These are phyloP conservation scores for Brachionus calyciflorus DNA, from an alignment of 1,140 invertebrate species.

Conservation along the genomic window DNA sequence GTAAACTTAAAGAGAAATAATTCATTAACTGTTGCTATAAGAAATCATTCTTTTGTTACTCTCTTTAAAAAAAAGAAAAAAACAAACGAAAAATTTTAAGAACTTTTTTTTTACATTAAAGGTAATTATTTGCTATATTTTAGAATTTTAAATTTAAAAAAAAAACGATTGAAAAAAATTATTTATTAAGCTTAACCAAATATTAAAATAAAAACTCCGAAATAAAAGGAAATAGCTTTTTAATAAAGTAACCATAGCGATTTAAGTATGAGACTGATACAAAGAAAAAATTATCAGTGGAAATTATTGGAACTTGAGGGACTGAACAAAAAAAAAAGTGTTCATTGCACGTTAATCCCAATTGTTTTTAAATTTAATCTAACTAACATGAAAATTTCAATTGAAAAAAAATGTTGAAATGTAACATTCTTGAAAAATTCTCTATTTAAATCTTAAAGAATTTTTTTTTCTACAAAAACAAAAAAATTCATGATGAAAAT, in stretches of 20 bases:
- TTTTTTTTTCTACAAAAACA: no score
- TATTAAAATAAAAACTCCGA: neutral
- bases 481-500: neutral
- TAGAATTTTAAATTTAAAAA: no score
- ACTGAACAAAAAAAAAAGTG: neutral
- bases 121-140: constrained; percentile 19
- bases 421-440: neutral
- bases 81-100: constrained; percentile 20
- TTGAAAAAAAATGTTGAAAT: neutral
- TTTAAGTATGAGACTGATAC: neutral
- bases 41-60: constrained; percentile 35
- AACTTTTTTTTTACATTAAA: constrained; percentile 2
- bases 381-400: no score
- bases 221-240: no score
- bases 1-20: neutral
- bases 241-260: constrained; percentile 25
- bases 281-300: constrained; percentile 5
- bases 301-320: neutral
- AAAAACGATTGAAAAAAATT: neutral
- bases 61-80: neutral
- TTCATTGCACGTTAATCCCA: no score
- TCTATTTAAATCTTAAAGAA: neutral
- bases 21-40: constrained; percentile 30
- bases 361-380: no score
- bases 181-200: neutral